Percentiles rank a stretch among this genome's conserved stretches.
phyloP scores from a whole-genome alignment of 1,140 invertebrate genomes.

The Hylaeus volcanicus region DNA sequence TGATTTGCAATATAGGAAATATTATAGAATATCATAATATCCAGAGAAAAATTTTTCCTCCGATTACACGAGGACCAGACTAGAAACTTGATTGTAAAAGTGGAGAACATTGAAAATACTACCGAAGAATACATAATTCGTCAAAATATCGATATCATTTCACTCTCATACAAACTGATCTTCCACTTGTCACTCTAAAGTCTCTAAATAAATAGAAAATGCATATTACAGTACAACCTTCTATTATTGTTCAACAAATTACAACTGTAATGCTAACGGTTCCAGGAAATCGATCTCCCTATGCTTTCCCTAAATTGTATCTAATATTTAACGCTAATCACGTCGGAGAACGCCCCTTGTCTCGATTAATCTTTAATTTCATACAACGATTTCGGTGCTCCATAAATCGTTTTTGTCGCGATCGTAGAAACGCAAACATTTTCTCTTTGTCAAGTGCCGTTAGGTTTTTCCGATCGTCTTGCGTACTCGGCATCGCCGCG shows the following conservation, averaged over 20 bases:
- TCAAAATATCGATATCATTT: too few species aligned
- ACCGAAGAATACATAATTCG: too few species aligned
- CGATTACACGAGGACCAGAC: too few species aligned
- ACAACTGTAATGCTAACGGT: background rate
- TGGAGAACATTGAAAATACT: too few species aligned
- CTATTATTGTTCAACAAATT: too few species aligned
- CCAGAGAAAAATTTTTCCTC: too few species aligned
- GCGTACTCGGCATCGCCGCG: background rate
- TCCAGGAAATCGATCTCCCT: background rate
- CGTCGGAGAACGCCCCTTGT: conserved; percentile 1
- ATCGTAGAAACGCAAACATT: conserved; percentile 1
- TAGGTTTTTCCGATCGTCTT: background rate
- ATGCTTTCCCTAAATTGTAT: background rate
- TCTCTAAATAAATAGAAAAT: background rate
- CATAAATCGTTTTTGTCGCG: background rate
- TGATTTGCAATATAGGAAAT: too few species aligned
- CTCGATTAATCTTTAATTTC: too few species aligned
- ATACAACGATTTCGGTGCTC: background rate
- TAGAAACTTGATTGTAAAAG: too few species aligned
- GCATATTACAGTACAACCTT: background rate
- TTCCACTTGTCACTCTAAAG: too few species aligned
- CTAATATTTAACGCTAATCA: background rate
- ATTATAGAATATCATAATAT: too few species aligned
- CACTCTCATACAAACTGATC: too few species aligned
- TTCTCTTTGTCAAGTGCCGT: conserved; percentile 11